These are phyloP conservation scores for Achlya flavicornis DNA, from an alignment of 2,888 invertebrate species.

Conservation along the genomic window DNA sequence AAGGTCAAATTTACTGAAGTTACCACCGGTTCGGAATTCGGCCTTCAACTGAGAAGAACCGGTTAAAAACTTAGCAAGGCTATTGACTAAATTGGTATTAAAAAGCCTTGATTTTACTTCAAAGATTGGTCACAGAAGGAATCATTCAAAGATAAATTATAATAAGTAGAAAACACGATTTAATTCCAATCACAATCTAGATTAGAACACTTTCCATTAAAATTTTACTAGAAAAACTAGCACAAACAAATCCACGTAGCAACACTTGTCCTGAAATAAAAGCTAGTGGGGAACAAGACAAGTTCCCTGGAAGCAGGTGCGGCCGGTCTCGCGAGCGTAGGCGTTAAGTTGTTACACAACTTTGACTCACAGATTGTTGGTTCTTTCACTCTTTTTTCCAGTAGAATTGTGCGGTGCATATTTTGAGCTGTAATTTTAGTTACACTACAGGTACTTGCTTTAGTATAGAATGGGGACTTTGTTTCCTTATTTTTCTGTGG, in stretches of 20 bases:
- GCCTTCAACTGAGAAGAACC: too few species aligned
- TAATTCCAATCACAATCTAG: background rate
- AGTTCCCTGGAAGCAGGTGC: slow-evolving; percentile 48
- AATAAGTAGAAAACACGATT: too few species aligned
- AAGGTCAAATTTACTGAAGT: too few species aligned
- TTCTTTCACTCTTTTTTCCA: slow-evolving; percentile 41
- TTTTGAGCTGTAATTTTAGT: slow-evolving; percentile 27
- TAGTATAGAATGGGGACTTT: slow-evolving; percentile 22
- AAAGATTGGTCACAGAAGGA: too few species aligned
- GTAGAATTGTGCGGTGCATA: slow-evolving; percentile 30
- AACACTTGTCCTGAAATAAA: slow-evolving; percentile 7
- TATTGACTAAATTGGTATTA: too few species aligned
- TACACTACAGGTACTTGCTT: slow-evolving; percentile 24
- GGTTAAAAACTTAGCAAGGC: too few species aligned
- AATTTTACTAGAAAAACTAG: too few species aligned
- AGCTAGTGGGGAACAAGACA: slow-evolving; percentile 20
- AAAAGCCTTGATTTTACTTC: too few species aligned
- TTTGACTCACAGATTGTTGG: slow-evolving; percentile 47
- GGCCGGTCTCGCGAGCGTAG: slow-evolving; percentile 39
- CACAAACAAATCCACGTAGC: background rate
- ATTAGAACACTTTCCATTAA: too few species aligned
- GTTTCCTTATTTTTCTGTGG: slow-evolving; percentile 6
- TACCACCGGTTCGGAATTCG: too few species aligned
- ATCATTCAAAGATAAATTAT: too few species aligned
- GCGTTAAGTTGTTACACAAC: slow-evolving; percentile 58